A percentile compares a stretch with the other conserved stretches of the same genome.
These are phyloP conservation scores for Stegostoma tigrinum DNA, from an alignment of 2,113 vertebrate species.

Conservation along the genomic window DNA sequence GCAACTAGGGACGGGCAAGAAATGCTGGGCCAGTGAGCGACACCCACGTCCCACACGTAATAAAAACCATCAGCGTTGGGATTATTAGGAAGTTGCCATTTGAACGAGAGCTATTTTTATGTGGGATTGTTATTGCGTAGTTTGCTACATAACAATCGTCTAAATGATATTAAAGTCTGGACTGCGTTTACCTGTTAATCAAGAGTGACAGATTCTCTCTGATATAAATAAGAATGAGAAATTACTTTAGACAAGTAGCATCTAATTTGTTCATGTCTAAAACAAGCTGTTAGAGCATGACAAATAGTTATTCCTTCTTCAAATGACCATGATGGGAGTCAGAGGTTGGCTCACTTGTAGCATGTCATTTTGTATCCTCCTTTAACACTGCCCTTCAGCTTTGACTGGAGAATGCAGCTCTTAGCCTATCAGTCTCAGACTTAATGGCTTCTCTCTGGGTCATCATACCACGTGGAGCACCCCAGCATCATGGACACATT, in stretches of 20 bases:
- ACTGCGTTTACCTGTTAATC: conserved; percentile 5
- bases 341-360: background rate
- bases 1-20: too few relatives aligned
- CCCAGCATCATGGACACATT: background rate
- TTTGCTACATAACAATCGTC: background rate
- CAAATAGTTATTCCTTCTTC: conserved; percentile 4
- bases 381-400: background rate
- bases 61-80: background rate
- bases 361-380: background rate
- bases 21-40: too few relatives aligned
- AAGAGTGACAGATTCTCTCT: conserved; percentile 5
- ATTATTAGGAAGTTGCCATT: background rate
- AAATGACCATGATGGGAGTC: background rate
- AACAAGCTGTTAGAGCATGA: background rate
- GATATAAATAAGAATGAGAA: background rate
- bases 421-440: background rate
- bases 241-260: background rate
- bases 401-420: background rate
- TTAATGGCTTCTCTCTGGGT: background rate
- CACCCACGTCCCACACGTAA: too few relatives aligned
- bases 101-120: background rate
- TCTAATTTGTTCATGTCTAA: background rate
- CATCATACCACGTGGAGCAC: background rate
- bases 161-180: background rate
- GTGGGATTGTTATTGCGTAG: background rate